phyloP scores from a whole-genome alignment of 2,113 vertebrate species.

The Felis catus region F.catus_Fca126_mat1.0 CM031423.1:54641501-54642000 shows the following conservation, averaged over 20 bases:
- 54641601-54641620: background rate
- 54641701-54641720: slow-evolving; percentile 51
- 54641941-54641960: background rate
- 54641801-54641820: background rate
- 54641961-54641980: background rate
- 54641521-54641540: slow-evolving; percentile 35
- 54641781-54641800: background rate
- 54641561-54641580: slow-evolving; percentile 29
- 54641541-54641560: slow-evolving; percentile 37
- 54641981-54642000: background rate
- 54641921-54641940: background rate
- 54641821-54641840: background rate
- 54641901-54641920: background rate
- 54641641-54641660: slow-evolving; percentile 58
- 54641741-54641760: background rate
- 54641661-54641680: background rate
- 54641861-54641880: background rate
- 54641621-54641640: slow-evolving; percentile 38
- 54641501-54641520: background rate
- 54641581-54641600: background rate
- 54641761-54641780: background rate
- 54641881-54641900: background rate
- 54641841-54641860: background rate
- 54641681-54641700: slow-evolving; percentile 15
- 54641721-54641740: slow-evolving; percentile 20